phyloP scores from a whole-genome alignment of 2,113 vertebrate genomes.

The Callocephalon fimbriatum region DNA sequence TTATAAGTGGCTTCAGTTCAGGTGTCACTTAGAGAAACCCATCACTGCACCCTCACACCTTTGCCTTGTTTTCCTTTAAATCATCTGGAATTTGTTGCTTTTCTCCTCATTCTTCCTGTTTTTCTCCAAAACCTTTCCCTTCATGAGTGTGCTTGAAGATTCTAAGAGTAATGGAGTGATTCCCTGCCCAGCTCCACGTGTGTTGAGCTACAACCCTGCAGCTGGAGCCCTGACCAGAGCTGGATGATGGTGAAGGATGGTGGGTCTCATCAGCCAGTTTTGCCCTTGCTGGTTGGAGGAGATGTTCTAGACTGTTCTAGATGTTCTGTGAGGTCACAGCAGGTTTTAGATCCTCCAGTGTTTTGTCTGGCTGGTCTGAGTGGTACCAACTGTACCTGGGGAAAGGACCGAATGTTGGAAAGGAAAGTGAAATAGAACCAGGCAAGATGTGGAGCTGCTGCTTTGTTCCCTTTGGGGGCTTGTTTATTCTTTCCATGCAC shows the following conservation, averaged over 20 bases:
- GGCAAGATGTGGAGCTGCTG: not conserved
- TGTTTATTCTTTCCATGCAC: not conserved
- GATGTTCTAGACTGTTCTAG: not conserved
- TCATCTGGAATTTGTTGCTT: not conserved
- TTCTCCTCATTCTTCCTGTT: not conserved
- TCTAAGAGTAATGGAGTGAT: not conserved
- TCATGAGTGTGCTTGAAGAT: not conserved
- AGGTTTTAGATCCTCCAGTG: not conserved
- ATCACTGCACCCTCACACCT: not conserved
- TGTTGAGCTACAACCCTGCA: not conserved
- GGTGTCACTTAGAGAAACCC: not conserved
- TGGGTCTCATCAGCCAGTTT: not conserved
- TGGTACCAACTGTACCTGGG: not conserved
- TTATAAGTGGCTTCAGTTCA: not conserved
- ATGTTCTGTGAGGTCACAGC: not conserved
- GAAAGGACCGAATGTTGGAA: not conserved
- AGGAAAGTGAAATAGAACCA: not conserved
- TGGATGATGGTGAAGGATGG: not conserved
- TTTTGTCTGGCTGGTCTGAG: not conserved
- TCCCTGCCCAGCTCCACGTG: not conserved
- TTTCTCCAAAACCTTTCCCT: not conserved
- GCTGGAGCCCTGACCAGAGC: not conserved
- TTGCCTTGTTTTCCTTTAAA: not conserved
- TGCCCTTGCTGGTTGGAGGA: not conserved
- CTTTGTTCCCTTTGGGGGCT: not conserved